Conservation (phyloP, 2,888 invertebrate genomes). For the Panorpa germanica region DNA sequence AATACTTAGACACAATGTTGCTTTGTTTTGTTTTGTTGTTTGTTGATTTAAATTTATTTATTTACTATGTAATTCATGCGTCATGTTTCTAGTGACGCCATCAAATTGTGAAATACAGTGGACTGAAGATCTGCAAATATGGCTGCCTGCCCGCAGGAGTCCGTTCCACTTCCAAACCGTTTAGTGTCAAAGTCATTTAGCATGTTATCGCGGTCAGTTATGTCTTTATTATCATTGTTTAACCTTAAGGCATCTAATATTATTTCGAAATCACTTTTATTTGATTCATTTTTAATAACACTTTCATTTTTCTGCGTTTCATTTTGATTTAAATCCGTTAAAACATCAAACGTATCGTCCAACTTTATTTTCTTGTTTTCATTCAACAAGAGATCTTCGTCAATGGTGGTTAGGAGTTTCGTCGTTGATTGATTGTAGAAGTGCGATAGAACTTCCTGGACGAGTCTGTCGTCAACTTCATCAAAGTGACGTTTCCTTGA, state of each 20-base stretch:
- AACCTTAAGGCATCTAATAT: constrained; percentile 26
- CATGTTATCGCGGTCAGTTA: constrained; percentile 18
- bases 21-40: too few relatives aligned
- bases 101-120: constrained; percentile 23
- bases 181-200: constrained; percentile 15
- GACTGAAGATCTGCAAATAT: constrained; percentile 35
- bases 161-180: constrained; percentile 17
- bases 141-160: constrained; percentile 43
- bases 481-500: constrained; percentile 29
- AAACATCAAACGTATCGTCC: constrained; percentile 11
- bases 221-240: constrained; percentile 11
- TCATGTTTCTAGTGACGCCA: constrained; percentile 25
- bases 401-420: constrained; percentile 43
- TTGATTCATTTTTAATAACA: too few relatives aligned
- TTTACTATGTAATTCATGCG: too few relatives aligned
- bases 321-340: constrained; percentile 23
- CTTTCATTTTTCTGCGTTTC: constrained; percentile 13
- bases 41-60: too few relatives aligned
- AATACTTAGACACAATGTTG: too few relatives aligned
- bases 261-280: constrained; percentile 26
- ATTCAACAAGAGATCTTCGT: constrained; percentile 31
- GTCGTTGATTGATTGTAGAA: constrained; percentile 53
- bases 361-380: constrained; percentile 13
- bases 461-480: constrained; percentile 43
- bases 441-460: constrained; percentile 49